Conservation (phyloP, 2,888 invertebrate species). For the Eupithecia vulgata region DNA sequence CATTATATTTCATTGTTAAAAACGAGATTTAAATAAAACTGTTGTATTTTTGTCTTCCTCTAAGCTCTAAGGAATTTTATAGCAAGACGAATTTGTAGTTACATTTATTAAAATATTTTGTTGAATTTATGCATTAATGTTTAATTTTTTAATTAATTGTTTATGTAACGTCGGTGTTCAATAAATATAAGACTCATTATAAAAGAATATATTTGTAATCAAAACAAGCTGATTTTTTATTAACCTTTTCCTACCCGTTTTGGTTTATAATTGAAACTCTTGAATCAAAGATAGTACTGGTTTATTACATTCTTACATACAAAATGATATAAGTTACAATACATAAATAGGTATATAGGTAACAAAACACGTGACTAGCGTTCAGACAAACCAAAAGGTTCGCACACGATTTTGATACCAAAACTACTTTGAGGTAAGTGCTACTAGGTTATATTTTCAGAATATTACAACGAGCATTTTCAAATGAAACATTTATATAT, state of each 20-base stretch:
- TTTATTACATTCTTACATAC: conserved; percentile 77
- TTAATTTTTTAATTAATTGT: neutral
- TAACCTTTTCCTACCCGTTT: conserved; percentile 22
- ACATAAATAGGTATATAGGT: conserved; percentile 81
- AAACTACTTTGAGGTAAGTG: conserved; percentile 16
- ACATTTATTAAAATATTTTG: conserved; percentile 4
- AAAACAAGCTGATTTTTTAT: conserved; percentile 52
- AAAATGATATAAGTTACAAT: conserved; percentile 75
- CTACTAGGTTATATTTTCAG: conserved; percentile 10
- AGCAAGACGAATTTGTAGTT: neutral
- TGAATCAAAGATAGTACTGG: conserved; percentile 72
- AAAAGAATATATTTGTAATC: conserved; percentile 42
- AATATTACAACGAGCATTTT: conserved; percentile 7
- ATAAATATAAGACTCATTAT: conserved; percentile 11
- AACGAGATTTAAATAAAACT: conserved; percentile 1
- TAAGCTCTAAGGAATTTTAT: neutral
- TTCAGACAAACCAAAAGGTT: conserved; percentile 53
- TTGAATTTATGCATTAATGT: conserved; percentile 2
- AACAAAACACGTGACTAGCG: conserved; percentile 84
- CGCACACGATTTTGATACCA: conserved; percentile 39
- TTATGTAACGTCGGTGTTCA: neutral
- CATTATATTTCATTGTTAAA: conserved; percentile 34
- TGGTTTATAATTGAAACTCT: conserved; percentile 38
- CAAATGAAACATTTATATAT: neutral
- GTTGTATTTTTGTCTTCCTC: conserved; percentile 7